Base-by-base conservation (phyloP, 2,888 invertebrate species). In the Candidula unifasciata region DNA sequence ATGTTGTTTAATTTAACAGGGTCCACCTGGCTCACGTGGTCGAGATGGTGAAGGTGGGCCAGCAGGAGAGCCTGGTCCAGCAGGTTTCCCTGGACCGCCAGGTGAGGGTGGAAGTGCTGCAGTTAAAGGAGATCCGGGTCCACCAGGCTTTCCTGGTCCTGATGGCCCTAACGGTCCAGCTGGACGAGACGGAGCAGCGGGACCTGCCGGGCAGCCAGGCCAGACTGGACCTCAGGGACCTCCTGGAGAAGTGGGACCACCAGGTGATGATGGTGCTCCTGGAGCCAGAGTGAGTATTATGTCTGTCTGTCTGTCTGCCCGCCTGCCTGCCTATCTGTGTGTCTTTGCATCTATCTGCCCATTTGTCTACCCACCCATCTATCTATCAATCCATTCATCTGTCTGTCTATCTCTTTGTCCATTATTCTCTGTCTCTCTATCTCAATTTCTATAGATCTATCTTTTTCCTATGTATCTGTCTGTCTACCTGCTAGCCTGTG, bases 101-200 rank as follows among this genome's bases (percentile, higher is more conserved):
- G 97, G 86, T 85, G 88, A 87, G 1, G 24, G 21, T 37, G 78
- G 78, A 35, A n/a, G 13, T 6, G 64, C 64, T 10, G 35, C 78
- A 35, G 13, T 27, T n/a, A 78, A 96, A 71, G 97, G 97, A 21
- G 64, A 35, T 71, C 76, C 89, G 88, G 91, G 91, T 66, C 27
- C 68, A 5, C 78, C 89, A n/a, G 91, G 91, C 3, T 69, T 87
- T 21, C 87, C 88, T 82, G 91, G 91, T 54, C 82, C 86, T 8
- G 80, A 87, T 30, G 91, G 91, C 71, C 85, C 84, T 16, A 79
- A 88, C 24, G 89, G 89, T 84, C 88, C 89, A 24, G 24, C 86
- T 2, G 87, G 87, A 69, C 69, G 80, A 64, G 95, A 96, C 71
- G 97, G 97, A 21, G 94, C 95, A 2, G 95, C 95, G 27, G 97